Conservation (phyloP, 2,113 vertebrate genomes). For the Myodes glareolus region DNA sequence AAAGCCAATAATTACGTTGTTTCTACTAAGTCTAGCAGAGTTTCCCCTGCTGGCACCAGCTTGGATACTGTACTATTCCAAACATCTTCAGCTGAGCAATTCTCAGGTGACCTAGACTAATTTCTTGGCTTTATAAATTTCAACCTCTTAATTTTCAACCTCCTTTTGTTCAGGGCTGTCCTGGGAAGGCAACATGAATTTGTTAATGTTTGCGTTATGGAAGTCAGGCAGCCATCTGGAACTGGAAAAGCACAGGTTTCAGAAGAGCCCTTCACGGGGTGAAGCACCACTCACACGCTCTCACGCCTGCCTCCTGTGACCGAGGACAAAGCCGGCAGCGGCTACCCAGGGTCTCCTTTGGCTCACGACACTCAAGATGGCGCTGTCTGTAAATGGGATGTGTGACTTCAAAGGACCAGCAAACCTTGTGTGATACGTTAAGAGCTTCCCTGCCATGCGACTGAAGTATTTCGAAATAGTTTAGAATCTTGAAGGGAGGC, state of each 20-base stretch:
- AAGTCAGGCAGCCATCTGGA: constrained; percentile 60
- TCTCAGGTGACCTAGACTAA: constrained; percentile 57
- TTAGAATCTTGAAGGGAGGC: constrained; percentile 35
- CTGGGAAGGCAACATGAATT: constrained; percentile 29
- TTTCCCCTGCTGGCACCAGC: constrained; percentile 44
- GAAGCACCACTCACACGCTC: constrained; percentile 42
- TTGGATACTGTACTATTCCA: constrained; percentile 42
- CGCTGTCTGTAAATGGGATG: background rate
- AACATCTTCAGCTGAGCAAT: constrained; percentile 40
- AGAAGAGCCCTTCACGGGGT: constrained; percentile 63
- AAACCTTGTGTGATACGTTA: background rate
- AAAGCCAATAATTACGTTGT: constrained; percentile 9
- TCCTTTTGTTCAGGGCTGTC: constrained; percentile 1
- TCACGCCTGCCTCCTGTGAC: background rate
- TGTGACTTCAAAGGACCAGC: constrained; percentile 42
- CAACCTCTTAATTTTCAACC: constrained; percentile 66
- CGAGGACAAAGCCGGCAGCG: background rate
- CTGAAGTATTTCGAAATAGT: constrained; percentile 52
- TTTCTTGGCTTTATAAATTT: constrained; percentile 61
- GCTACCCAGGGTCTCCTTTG: background rate
- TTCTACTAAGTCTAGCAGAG: background rate
- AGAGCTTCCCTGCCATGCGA: background rate
- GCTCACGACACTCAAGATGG: background rate
- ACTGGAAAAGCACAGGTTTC: background rate
- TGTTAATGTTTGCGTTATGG: constrained; percentile 37